Percentiles rank a stretch among this genome's conserved stretches.
phyloP scores from a whole-genome alignment of 1,140 invertebrate species.

The Drosophila cardini region DNA sequence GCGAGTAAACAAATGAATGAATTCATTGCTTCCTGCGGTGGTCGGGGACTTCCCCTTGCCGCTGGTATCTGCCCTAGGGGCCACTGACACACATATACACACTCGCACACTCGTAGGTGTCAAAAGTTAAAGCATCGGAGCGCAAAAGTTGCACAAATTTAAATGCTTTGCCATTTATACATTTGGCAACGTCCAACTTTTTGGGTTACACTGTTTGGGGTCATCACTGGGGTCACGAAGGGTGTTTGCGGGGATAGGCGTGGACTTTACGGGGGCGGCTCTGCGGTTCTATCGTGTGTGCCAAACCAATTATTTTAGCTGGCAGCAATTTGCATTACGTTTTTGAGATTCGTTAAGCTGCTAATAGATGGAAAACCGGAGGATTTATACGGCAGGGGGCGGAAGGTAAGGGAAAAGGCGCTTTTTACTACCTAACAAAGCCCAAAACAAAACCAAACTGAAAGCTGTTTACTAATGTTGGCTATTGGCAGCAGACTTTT shows the following conservation, averaged over 20 bases:
- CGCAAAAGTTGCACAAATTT: constrained; percentile 80
- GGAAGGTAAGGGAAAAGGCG: neutral
- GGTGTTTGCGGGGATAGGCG: neutral
- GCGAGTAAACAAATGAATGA: constrained; percentile 83
- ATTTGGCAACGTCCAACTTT: constrained; percentile 35
- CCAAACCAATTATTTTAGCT: constrained; percentile 81
- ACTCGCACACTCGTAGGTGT: constrained; percentile 63
- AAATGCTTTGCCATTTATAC: constrained; percentile 60
- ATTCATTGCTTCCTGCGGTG: constrained; percentile 72
- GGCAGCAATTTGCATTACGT: constrained; percentile 73
- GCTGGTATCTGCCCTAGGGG: neutral
- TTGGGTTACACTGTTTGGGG: constrained; percentile 45
- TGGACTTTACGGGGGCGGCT: neutral
- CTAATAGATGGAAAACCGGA: constrained; percentile 50
- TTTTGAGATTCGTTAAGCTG: constrained; percentile 47
- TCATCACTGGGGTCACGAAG: constrained; percentile 3
- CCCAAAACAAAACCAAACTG: neutral
- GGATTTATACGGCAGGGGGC: neutral
- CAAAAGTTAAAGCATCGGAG: constrained; percentile 80
- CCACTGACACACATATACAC: neutral
- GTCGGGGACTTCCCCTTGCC: constrained; percentile 5
- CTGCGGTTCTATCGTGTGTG: constrained; percentile 53
- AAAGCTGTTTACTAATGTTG: constrained; percentile 1
- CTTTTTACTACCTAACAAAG: neutral
- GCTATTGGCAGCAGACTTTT: constrained; percentile 1